Percentiles rank a stretch among this genome's conserved stretches.
These are phyloP conservation scores for Drosophila anceps DNA, from an alignment of 2,888 invertebrate species.

Conservation along the genomic window DNA sequence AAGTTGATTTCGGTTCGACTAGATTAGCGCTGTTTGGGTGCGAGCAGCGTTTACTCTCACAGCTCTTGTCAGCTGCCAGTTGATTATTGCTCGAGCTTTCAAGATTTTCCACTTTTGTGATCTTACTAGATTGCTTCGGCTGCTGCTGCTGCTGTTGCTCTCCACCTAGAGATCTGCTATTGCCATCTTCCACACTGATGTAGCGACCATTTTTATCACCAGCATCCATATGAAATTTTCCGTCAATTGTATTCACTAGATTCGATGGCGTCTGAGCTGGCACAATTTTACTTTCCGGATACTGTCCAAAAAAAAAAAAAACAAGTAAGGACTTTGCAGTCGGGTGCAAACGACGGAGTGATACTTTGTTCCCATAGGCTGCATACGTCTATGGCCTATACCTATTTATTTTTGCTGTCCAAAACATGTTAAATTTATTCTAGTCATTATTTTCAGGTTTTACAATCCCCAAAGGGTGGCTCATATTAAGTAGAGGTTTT, in stretches of 20 bases:
- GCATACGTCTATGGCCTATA: too few relatives aligned
- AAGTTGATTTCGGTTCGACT: conserved; percentile 87
- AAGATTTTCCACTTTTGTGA: conserved; percentile 10
- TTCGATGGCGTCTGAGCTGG: conserved; percentile 12
- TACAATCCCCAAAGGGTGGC: too few relatives aligned
- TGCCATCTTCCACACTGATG: conserved; percentile 15
- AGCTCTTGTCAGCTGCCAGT: conserved; percentile 27
- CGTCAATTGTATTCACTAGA: conserved; percentile 6
- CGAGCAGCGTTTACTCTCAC: conserved; percentile 40
- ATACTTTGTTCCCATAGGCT: too few relatives aligned
- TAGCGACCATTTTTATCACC: conserved; percentile 30
- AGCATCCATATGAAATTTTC: conserved; percentile 4
- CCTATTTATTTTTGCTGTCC: too few relatives aligned
- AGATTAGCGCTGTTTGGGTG: conserved; percentile 16
- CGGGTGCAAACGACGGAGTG: too few relatives aligned
- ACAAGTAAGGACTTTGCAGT: too few relatives aligned
- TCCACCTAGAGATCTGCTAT: conserved; percentile 20
- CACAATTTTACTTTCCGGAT: conserved; percentile 55
- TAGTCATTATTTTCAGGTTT: too few relatives aligned
- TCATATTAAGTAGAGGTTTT: too few relatives aligned
- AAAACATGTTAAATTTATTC: too few relatives aligned
- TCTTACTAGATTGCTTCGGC: conserved; percentile 11
- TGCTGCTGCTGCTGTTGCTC: conserved; percentile 21
- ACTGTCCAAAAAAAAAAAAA: conserved; percentile 35
- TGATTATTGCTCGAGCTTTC: conserved; percentile 15